Percentiles rank a stretch among this genome's conserved stretches.
Conservation (phyloP, 2,797 vertebrate species). For the Australoheros facetus region DNA sequence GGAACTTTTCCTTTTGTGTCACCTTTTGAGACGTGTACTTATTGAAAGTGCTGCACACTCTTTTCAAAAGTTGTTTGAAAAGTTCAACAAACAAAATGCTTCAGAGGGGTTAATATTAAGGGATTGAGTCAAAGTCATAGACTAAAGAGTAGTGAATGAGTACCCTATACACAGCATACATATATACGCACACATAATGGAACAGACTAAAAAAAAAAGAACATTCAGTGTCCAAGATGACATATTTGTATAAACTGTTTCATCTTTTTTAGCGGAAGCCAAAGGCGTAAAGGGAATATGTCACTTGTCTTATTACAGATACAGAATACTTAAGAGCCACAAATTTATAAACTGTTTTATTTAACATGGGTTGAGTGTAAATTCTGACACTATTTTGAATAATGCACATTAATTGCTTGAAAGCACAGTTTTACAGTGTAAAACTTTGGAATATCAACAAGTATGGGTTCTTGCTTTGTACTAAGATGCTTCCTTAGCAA, state of each 20-base stretch:
- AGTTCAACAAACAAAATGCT: not conserved
- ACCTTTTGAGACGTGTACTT: rapidly evolving
- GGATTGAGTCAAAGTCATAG: not conserved
- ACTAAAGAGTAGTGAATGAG: too few species aligned
- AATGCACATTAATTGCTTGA: not conserved
- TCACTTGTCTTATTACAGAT: not conserved
- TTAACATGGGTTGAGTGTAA: not conserved
- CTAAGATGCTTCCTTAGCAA: not conserved
- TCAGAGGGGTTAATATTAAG: not conserved
- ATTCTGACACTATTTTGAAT: not conserved
- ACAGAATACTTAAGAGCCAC: not conserved
- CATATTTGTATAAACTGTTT: not conserved
- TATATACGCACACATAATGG: too few species aligned
- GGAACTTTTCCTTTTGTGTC: rapidly evolving
- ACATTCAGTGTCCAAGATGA: not conserved
- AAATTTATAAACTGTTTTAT: not conserved
- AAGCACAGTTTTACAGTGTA: not conserved
- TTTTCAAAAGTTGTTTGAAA: not conserved
- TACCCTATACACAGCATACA: too few species aligned
- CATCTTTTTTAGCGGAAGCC: not conserved
- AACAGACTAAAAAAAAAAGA: not conserved
- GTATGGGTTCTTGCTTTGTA: not conserved
- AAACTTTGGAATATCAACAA: not conserved
- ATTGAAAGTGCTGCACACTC: not conserved
- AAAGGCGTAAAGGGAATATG: not conserved